Base-by-base conservation (phyloP, 1,140 invertebrate genomes). In the Aphaenogaster ashmeadi region DNA sequence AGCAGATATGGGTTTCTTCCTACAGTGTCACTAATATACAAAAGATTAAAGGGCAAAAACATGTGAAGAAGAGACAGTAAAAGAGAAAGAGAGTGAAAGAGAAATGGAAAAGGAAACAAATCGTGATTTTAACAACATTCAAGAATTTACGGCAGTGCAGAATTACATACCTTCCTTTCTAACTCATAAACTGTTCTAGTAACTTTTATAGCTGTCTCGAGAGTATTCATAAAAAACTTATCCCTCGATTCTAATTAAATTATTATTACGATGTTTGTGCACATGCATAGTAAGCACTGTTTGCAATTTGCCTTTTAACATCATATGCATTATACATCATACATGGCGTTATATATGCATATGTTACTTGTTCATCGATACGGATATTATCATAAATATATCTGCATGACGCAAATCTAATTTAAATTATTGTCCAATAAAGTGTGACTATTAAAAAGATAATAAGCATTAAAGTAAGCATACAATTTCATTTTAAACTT, bases 221-320 rank as follows among this genome's bases (percentile, higher is more conserved):
- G 56, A 85, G 56, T 79, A 36, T 15, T 66, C 47, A 13, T 86
- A 62, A 86, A 62, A 86, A 64, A 54, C 36, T 79, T 18, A 67
- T 86, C 38, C 21, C 47, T 66, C 50, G 38, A 86, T 86, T 56
- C 50, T 50, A 62, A 8, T 79, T 67, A 9, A 86, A 58, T 86
- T 56, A 67, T 79, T 62, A 47, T 79, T 58, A 27, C 21, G 18
- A 67, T 69, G 11, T 15, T 69, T 69, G 21, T n/a, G 33, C 7
- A 50, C 21, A 54, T 8, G 18, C 33, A 64, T 33, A 60, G 41
- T 52, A 36, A 50, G 3, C 44, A 50, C 36, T 66, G 33, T 77
- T 72, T 85, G 36, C 56, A 47, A 74, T 47, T n/a, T 27, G 41
- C 13, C 11, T 21, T 50, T 44, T 69, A 27, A 67, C 11, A 11